A percentile compares a stretch with the other conserved stretches of the same genome.
These are phyloP conservation scores for Carcharodon carcharias DNA, from an alignment of 2,797 vertebrate genomes.

Conservation along the genomic window DNA sequence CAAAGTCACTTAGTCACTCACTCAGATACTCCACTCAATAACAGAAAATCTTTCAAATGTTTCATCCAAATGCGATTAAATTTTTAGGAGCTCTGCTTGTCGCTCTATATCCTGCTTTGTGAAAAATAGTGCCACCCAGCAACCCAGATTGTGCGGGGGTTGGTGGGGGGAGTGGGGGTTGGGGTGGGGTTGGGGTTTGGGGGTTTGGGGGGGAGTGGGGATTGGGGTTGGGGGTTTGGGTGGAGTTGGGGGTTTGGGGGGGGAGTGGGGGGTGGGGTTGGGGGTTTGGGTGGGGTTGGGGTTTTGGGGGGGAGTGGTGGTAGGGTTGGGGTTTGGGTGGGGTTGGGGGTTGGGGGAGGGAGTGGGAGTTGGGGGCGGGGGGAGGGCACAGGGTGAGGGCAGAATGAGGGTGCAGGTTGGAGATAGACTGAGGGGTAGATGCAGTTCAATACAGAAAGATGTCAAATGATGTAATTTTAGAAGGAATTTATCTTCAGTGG, in stretches of 20 bases:
- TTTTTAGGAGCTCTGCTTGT: background rate
- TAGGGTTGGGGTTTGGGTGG: no score
- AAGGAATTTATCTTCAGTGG: background rate
- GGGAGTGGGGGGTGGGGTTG: no score
- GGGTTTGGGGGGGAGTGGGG: no score
- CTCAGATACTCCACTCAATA: background rate
- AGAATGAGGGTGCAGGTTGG: no score
- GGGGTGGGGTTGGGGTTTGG: no score
- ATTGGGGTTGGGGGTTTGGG: background rate
- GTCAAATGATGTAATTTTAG: background rate
- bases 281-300: no score
- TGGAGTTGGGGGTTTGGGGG: no score
- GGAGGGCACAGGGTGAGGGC: no score
- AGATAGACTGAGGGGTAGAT: background rate
- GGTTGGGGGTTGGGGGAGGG: no score
- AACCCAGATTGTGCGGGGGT: no score
- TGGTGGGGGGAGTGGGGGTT: background rate
- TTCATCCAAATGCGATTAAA: background rate
- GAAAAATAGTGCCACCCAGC: background rate
- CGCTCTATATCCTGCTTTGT: background rate
- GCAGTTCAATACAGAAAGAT: background rate
- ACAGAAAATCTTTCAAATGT: background rate
- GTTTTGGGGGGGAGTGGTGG: no score
- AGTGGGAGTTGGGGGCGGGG: no score
- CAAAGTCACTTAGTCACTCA: background rate